Conservation (phyloP, 1,140 invertebrate genomes). For the Antheraea pernyi region DNA sequence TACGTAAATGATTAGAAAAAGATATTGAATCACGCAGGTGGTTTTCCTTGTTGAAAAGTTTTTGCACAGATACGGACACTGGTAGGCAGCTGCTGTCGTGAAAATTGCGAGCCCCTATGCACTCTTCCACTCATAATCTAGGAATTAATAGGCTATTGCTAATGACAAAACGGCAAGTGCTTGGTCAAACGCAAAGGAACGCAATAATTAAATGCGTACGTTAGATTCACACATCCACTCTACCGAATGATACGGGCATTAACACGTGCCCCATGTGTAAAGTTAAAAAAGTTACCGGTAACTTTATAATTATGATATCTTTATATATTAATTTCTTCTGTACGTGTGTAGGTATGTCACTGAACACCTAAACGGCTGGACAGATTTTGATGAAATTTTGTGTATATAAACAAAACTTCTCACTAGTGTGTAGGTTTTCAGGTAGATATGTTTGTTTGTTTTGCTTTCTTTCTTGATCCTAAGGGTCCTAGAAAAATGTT, state of each 20-base stretch:
- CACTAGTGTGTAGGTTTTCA: too few species aligned
- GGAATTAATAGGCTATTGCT: slow-evolving; percentile 72
- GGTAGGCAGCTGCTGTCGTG: slow-evolving; percentile 47
- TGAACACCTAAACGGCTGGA: too few species aligned
- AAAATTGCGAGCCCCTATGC: slow-evolving; percentile 75
- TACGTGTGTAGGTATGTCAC: too few species aligned
- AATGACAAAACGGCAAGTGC: slow-evolving; percentile 74
- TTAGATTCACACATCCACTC: slow-evolving; percentile 43
- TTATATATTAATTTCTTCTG: too few species aligned
- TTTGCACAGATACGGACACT: slow-evolving; percentile 61
- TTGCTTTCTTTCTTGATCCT: too few species aligned
- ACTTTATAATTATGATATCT: too few species aligned
- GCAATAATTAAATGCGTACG: slow-evolving; percentile 52
- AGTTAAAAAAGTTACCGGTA: background rate
- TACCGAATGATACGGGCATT: slow-evolving; percentile 56
- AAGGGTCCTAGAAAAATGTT: too few species aligned
- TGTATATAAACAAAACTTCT: too few species aligned
- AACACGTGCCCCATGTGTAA: slow-evolving; percentile 43
- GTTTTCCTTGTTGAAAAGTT: slow-evolving; percentile 63
- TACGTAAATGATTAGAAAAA: slow-evolving; percentile 23
- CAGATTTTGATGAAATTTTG: too few species aligned
- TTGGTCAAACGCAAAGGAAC: slow-evolving; percentile 60
- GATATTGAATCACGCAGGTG: slow-evolving; percentile 66
- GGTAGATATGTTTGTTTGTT: too few species aligned
- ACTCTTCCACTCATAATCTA: slow-evolving; percentile 64